phyloP scores from a whole-genome alignment of 2,888 invertebrate genomes.

The Ophonus ardosiacus region DNA sequence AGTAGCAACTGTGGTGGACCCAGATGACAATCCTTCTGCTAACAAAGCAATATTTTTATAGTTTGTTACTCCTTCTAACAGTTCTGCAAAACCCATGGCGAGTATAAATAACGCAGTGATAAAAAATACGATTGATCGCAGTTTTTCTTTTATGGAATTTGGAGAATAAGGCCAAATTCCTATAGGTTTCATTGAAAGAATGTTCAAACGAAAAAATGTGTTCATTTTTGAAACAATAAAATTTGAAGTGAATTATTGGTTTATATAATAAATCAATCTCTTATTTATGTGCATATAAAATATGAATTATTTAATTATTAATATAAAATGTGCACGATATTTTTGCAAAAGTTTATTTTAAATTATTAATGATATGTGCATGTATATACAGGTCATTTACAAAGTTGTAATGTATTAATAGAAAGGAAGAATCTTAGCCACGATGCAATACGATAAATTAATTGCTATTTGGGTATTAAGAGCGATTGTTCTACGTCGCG shows the following conservation, averaged over 20 bases:
- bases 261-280: not conserved
- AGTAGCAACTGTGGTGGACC: not conserved
- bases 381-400: not conserved
- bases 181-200: not conserved
- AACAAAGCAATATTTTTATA: not conserved
- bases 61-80: not conserved
- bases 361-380: not conserved
- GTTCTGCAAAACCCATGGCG: not conserved
- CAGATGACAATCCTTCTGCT: not conserved
- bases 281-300: not conserved
- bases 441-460: too few species aligned
- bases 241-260: not conserved
- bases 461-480: too few species aligned
- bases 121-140: not conserved
- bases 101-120: not conserved
- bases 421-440: too few species aligned
- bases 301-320: not conserved
- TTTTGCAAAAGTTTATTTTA: not conserved
- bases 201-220: slow-evolving; percentile 12
- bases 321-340: not conserved
- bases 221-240: not conserved
- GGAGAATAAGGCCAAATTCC: slow-evolving; percentile 16
- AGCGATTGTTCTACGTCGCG: too few species aligned
- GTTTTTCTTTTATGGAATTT: not conserved
- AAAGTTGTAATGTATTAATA: too few species aligned